Evolutionary conservation across 64 coral and sea anemone species (phyloP), one percentile per base, ranked within the genome.

Genomic region (Pocillopora verrucosa): DNA sequence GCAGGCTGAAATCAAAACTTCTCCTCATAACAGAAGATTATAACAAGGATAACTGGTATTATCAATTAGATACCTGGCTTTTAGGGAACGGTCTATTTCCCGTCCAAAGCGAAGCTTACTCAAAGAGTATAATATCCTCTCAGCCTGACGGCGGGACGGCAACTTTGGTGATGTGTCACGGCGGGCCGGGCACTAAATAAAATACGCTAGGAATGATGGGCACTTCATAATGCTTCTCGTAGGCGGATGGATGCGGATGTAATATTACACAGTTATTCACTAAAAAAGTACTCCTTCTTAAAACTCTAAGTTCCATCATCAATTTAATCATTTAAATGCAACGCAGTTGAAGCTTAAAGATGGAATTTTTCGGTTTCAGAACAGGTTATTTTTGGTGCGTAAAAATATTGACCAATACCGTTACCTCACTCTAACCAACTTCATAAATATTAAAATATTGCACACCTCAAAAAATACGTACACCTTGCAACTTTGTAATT

Each of bases 181-280:
- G 64, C 15, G 41, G 62, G 2, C 41, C 41, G 62, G 60, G 68
- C 45, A 26, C 34, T 11, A 20, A 17, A 12, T 20, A 68, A 63
- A 68, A 84, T 34, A 84, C 61, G 61, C 80, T 20, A 35, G 80
- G 80, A 68, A 84, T 84, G 61, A 84, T 36, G 80, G 80, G 60
- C 30, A 84, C 17, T 6, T 19, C 16, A 67, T 22, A 67, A 67
- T 67, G 16, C 64, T 19, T 67, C 16, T 20, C 64, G 61, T 1
- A 35, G 58, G 20, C 22, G 25, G 26, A 16, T 19, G 13, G 13
- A 65, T 4, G 20, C 67, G 67, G 67, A n/a, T 70, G 25, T 70
- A 20, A 70, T 51, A 51, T 51, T 51, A 20, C 20, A 70, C 22
- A n/a, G 10, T 70, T 70, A 11, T 25, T 22, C 65, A 20, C n/a